Percentiles rank a stretch among this genome's conserved stretches.
These are phyloP conservation scores for Pomatorhinus ruficollis DNA, from an alignment of 2,113 vertebrate species.

Conservation along the genomic window DNA sequence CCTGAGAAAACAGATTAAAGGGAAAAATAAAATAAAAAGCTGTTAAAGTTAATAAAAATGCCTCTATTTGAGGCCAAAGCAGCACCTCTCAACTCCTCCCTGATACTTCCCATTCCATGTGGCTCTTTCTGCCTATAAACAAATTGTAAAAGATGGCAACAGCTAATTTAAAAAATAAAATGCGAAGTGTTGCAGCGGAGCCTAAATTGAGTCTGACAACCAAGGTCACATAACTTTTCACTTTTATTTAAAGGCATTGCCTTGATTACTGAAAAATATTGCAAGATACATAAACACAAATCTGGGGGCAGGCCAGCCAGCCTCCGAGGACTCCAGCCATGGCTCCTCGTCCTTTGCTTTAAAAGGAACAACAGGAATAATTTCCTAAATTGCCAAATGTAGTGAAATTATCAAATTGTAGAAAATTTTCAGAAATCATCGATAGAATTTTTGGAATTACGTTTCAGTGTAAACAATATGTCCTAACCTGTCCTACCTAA, in stretches of 20 bases:
- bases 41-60: constrained; percentile 20
- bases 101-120: background rate
- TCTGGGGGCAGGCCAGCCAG: background rate
- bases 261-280: constrained; percentile 49
- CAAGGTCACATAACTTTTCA: constrained; percentile 74
- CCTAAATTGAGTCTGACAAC: constrained; percentile 75
- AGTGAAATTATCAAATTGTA: constrained; percentile 30
- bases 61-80: background rate
- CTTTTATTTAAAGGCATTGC: constrained; percentile 65
- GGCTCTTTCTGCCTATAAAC: constrained; percentile 54
- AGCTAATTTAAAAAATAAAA: constrained; percentile 79
- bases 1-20: background rate
- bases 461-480: background rate
- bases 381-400: constrained; percentile 1
- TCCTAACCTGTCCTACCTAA: background rate
- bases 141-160: constrained; percentile 74
- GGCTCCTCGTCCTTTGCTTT: background rate
- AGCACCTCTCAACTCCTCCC: constrained; percentile 7
- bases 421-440: constrained; percentile 23
- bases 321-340: background rate
- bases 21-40: background rate
- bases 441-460: background rate
- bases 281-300: background rate
- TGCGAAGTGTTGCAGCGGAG: constrained; percentile 41
- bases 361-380: background rate